Evolutionary conservation across 2,888 invertebrate species (phyloP).

Genomic region (Orthonevra nobilis): DNA sequence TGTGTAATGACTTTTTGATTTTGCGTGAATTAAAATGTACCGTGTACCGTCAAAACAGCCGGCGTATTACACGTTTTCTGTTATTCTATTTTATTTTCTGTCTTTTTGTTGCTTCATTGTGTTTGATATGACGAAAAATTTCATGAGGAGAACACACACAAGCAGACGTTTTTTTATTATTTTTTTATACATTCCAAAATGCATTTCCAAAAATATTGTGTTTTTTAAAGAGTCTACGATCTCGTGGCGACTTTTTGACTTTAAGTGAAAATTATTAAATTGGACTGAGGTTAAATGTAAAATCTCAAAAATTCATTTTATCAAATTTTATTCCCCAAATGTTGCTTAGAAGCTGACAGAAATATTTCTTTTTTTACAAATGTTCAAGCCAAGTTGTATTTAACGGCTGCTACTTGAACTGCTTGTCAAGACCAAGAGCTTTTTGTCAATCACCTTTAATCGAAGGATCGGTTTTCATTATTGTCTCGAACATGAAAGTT

Average conservation of each 20-base stretch:
- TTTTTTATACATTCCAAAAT: slow-evolving; percentile 51
- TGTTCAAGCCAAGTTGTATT: too few species aligned
- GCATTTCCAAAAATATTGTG: slow-evolving; percentile 62
- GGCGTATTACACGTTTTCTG: slow-evolving; percentile 17
- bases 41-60: slow-evolving; percentile 53
- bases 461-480: too few species aligned
- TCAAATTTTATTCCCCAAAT: too few species aligned
- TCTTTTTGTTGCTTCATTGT: background rate
- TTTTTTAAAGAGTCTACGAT: too few species aligned
- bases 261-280: too few species aligned
- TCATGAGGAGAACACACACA: slow-evolving; percentile 29
- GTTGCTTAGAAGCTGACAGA: too few species aligned
- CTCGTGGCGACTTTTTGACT: too few species aligned
- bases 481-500: too few species aligned
- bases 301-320: background rate
- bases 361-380: too few species aligned
- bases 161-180: background rate
- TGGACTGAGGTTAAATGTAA: background rate
- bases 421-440: too few species aligned
- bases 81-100: background rate
- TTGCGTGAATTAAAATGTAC: slow-evolving; percentile 41
- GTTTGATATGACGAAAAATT: slow-evolving; percentile 7
- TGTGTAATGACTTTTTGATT: slow-evolving; percentile 18
- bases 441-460: too few species aligned
- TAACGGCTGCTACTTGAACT: too few species aligned